Evolutionary conservation across 2,888 invertebrate genomes (phyloP).

Genomic region (Zhengitettix transpicula): DNA sequence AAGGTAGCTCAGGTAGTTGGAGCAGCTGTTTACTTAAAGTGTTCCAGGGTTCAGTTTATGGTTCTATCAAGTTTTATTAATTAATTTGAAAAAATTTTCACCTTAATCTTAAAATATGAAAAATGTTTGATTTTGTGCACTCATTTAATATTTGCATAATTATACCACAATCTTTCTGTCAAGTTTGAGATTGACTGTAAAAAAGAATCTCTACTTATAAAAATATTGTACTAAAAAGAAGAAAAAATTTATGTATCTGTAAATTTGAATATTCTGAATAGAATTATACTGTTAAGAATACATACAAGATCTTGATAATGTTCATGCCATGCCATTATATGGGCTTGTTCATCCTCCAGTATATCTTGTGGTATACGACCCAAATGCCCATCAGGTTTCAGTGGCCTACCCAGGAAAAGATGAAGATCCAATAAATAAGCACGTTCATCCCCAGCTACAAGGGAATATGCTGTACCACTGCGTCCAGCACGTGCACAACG

Average conservation of each 20-base stretch:
- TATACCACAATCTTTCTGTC: no score
- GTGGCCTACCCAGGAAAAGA: slow-evolving; percentile 70
- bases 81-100: no score
- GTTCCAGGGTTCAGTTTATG: no score
- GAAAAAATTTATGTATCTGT: background rate
- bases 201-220: no score
- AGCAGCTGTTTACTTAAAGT: no score
- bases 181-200: no score
- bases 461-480: slow-evolving; percentile 77
- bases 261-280: background rate
- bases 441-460: slow-evolving; percentile 79
- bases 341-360: slow-evolving; percentile 68
- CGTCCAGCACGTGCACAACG: slow-evolving; percentile 92
- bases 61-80: no score
- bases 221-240: no score
- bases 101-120: no score
- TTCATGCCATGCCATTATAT: slow-evolving; percentile 57
- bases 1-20: no score
- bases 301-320: slow-evolving; percentile 58
- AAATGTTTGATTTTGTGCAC: no score
- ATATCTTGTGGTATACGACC: slow-evolving; percentile 68
- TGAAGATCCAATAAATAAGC: slow-evolving; percentile 89
- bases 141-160: no score
- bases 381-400: slow-evolving; percentile 46
- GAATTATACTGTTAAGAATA: slow-evolving; percentile 10